Percentiles rank a stretch among this genome's conserved stretches.
phyloP scores from a whole-genome alignment of 2,113 vertebrate species.

The Rana temporaria region DNA sequence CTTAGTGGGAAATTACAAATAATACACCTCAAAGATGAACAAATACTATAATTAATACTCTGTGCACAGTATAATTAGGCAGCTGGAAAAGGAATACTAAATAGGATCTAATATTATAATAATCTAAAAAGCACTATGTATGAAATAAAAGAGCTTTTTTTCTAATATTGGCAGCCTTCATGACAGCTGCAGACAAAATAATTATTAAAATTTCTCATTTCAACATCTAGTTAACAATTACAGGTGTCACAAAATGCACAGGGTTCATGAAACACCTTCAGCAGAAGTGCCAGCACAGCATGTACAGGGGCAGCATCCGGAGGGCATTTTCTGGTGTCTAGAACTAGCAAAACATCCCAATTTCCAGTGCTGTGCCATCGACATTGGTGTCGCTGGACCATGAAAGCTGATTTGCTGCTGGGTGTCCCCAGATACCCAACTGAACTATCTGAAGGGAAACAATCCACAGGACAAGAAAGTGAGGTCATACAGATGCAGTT shows the following conservation, averaged over 20 bases:
- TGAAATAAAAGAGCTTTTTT: slow-evolving; percentile 39
- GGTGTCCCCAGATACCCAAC: too few relatives aligned
- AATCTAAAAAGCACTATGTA: slow-evolving; percentile 40
- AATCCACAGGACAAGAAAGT: too few relatives aligned
- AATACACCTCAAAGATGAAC: slow-evolving; percentile 42
- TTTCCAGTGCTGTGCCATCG: too few relatives aligned
- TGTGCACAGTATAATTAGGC: slow-evolving; percentile 54
- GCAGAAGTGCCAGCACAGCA: background rate
- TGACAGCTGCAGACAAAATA: slow-evolving; percentile 55
- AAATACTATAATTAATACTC: slow-evolving; percentile 56
- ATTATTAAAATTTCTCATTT: slow-evolving; percentile 41
- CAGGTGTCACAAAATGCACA: slow-evolving; percentile 34
- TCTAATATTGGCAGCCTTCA: slow-evolving; percentile 45
- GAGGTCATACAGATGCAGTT: too few relatives aligned
- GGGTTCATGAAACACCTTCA: too few relatives aligned
- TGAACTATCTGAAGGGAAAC: too few relatives aligned
- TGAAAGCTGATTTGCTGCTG: too few relatives aligned
- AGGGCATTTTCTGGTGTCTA: too few relatives aligned
- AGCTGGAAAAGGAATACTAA: slow-evolving; percentile 48
- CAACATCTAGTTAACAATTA: slow-evolving; percentile 31
- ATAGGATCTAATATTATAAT: slow-evolving; percentile 53
- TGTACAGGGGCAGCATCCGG: too few relatives aligned
- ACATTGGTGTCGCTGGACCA: too few relatives aligned
- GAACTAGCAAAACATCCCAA: too few relatives aligned
- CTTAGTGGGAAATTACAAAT: slow-evolving; percentile 44